A percentile compares a stretch with the other conserved stretches of the same genome.
These are phyloP conservation scores for Limonius californicus DNA, from an alignment of 1,140 invertebrate genomes.

Conservation along the genomic window DNA sequence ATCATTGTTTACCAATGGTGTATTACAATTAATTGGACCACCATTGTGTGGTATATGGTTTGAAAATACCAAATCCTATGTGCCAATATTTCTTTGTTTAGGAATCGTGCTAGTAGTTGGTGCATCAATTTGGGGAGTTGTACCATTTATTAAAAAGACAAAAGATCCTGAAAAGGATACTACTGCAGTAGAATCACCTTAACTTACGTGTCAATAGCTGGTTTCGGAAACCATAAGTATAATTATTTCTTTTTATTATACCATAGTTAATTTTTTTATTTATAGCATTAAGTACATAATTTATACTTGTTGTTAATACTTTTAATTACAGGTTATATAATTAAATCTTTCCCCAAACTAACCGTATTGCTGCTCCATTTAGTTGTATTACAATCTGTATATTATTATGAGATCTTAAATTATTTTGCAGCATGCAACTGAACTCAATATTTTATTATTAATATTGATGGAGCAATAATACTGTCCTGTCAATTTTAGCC, in stretches of 20 bases:
- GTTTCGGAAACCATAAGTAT: not conserved
- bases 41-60: constrained; percentile 70
- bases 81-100: constrained; percentile 65
- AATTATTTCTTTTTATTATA: not conserved
- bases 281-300: too few species aligned
- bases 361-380: too few species aligned
- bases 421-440: too few species aligned
- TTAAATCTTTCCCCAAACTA: too few species aligned
- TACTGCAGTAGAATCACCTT: not conserved
- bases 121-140: constrained; percentile 66
- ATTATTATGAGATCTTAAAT: too few species aligned
- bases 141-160: constrained; percentile 63
- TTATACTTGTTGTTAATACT: too few species aligned
- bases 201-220: not conserved
- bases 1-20: constrained; percentile 76
- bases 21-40: constrained; percentile 74
- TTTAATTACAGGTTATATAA: too few species aligned
- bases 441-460: too few species aligned
- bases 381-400: too few species aligned
- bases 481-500: too few species aligned
- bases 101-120: constrained; percentile 72
- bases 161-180: not conserved
- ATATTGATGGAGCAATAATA: too few species aligned
- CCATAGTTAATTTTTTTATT: too few species aligned
- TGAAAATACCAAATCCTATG: constrained; percentile 61